phyloP scores from a whole-genome alignment of 1,140 invertebrate species.

The Gonioctena quinquepunctata region DNA sequence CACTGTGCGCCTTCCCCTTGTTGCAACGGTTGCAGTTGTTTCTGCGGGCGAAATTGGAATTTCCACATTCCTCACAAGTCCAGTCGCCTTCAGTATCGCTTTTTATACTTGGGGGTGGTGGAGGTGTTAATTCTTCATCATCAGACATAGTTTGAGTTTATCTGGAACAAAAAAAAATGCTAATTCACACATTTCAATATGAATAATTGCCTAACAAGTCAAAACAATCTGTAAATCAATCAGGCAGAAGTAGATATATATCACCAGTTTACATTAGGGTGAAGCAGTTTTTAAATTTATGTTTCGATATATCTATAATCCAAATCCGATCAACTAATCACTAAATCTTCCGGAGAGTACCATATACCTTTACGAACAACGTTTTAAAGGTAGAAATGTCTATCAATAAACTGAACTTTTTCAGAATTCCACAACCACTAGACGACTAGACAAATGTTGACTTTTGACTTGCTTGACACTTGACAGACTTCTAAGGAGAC shows the following conservation, averaged over 20 bases:
- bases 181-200: not conserved
- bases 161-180: conserved; percentile 5
- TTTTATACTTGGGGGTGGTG: conserved; percentile 40
- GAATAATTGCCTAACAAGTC: not conserved
- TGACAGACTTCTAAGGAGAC: no score
- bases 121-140: conserved; percentile 33
- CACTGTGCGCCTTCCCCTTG: conserved; percentile 61
- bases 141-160: not conserved
- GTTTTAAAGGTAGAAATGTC: not conserved
- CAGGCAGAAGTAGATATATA: not conserved
- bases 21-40: conserved; percentile 91
- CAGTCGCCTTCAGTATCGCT: conserved; percentile 58
- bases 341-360: conserved; percentile 10
- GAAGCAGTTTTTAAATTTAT: not conserved
- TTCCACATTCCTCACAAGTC: conserved; percentile 75
- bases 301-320: not conserved
- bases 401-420: not conserved
- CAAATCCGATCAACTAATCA: conserved; percentile 15
- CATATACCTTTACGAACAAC: conserved; percentile 18
- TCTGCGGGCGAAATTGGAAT: conserved; percentile 92
- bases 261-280: not conserved
- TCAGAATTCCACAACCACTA: not conserved
- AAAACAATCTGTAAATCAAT: not conserved
- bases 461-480: no score
- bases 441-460: not conserved